Percentiles rank a stretch among this genome's conserved stretches.
Conservation (phyloP, 2,797 vertebrate species). For the Gouania willdenowi region DNA sequence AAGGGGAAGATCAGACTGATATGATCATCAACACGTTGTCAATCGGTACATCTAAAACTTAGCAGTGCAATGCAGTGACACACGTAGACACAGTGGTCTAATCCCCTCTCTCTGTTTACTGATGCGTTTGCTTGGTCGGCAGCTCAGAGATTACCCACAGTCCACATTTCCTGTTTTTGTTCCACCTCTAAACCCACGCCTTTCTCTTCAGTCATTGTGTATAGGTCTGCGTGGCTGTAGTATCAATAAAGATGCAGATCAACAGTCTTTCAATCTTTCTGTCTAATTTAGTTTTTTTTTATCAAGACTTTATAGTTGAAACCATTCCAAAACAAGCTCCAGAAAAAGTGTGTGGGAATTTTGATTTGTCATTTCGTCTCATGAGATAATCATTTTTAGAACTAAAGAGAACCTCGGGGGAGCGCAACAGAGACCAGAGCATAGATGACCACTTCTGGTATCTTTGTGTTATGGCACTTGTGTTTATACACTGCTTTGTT, state of each 20-base stretch:
- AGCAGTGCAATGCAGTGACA: conserved; percentile 9
- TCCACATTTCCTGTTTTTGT: conserved; percentile 66
- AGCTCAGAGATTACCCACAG: conserved; percentile 62
- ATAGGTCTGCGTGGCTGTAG: conserved; percentile 28
- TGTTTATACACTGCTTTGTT: too few relatives aligned
- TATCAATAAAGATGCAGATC: conserved; percentile 27
- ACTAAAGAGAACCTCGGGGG: not conserved
- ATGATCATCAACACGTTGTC: conserved; percentile 32
- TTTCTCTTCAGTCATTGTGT: conserved; percentile 38
- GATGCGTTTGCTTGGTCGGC: conserved; percentile 58
- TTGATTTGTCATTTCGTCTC: conserved; percentile 17
- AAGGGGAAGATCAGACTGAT: conserved; percentile 18
- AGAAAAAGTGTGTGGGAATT: conserved; percentile 49
- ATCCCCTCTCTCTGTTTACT: conserved; percentile 61
- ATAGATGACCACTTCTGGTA: not conserved
- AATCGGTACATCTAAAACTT: conserved; percentile 20
- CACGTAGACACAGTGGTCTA: conserved; percentile 24
- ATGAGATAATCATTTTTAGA: conserved; percentile 9
- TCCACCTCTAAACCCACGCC: conserved; percentile 44
- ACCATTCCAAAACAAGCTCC: too few relatives aligned
- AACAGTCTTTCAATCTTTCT: not conserved
- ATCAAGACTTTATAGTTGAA: too few relatives aligned
- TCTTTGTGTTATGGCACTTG: too few relatives aligned
- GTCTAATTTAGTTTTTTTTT: too few relatives aligned
- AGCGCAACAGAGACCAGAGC: not conserved